phyloP scores from a whole-genome alignment of 2,888 invertebrate genomes.

The Seladonia tumulorum region DNA sequence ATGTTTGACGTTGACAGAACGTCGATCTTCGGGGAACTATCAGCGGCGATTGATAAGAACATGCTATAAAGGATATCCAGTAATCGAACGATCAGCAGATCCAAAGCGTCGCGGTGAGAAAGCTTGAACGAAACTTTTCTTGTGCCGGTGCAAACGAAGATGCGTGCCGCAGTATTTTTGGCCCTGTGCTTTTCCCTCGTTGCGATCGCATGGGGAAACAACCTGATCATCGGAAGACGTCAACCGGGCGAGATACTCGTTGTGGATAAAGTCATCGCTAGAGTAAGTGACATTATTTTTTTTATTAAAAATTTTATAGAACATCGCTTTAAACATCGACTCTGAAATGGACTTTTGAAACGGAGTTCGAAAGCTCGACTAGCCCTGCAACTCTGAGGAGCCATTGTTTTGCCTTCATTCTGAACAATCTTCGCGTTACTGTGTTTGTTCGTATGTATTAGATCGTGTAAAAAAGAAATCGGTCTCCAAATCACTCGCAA shows the following conservation, averaged over 20 bases:
- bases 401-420: no score
- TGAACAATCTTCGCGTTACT: no score
- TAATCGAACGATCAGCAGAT: background rate
- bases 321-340: no score
- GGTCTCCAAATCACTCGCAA: no score
- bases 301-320: background rate
- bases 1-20: slow-evolving; percentile 13
- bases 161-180: slow-evolving; percentile 48
- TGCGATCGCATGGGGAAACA: slow-evolving; percentile 54
- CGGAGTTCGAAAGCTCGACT: no score
- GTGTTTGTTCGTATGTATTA: no score
- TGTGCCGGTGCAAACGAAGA: slow-evolving; percentile 10
- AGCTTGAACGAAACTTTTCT: background rate
- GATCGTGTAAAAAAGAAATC: no score
- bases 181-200: slow-evolving; percentile 66
- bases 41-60: slow-evolving; percentile 54
- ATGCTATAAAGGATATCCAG: slow-evolving; percentile 57
- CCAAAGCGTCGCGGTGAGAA: background rate
- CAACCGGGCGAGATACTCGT: slow-evolving; percentile 61
- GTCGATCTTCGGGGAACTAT: slow-evolving; percentile 34
- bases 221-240: slow-evolving; percentile 66
- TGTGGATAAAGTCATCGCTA: slow-evolving; percentile 53
- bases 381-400: no score
- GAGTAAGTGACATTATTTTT: slow-evolving; percentile 58
- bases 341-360: no score